Conservation (phyloP, 2,888 invertebrate species). For the Calliopum simillimum region DNA sequence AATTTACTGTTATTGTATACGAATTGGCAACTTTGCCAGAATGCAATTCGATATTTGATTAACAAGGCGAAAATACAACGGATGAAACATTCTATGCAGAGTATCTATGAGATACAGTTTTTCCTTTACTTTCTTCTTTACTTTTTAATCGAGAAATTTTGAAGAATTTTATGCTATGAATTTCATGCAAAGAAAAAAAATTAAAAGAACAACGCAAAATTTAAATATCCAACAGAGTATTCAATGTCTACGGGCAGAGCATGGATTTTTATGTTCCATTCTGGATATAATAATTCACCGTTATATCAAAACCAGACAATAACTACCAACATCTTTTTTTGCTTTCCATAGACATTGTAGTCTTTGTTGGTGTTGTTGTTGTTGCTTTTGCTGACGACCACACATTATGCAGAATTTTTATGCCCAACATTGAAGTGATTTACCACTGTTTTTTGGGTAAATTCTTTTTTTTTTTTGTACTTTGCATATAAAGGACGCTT, state of each 20-base stretch:
- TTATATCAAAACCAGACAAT: conserved; percentile 24
- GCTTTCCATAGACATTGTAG: too few relatives aligned
- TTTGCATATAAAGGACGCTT: not conserved
- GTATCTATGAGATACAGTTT: conserved; percentile 9
- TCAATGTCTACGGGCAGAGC: too few relatives aligned
- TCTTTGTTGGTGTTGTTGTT: not conserved
- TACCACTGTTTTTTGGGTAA: too few relatives aligned
- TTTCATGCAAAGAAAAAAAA: not conserved
- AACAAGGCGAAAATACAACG: conserved; percentile 5
- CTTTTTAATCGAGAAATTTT: too few relatives aligned
- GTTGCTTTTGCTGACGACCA: not conserved
- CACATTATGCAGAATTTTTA: too few relatives aligned
- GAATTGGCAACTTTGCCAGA: conserved; percentile 24
- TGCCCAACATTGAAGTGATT: too few relatives aligned
- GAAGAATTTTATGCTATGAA: not conserved
- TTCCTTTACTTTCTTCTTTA: too few relatives aligned
- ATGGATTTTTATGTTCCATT: too few relatives aligned
- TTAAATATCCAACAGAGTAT: too few relatives aligned
- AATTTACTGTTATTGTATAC: not conserved
- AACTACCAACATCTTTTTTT: too few relatives aligned
- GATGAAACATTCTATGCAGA: not conserved
- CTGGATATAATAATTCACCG: conserved; percentile 25
- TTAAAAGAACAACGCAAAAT: too few relatives aligned
- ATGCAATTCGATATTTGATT: conserved; percentile 38
- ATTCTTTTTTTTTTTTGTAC: too few relatives aligned